Evolutionary conservation across 2,113 vertebrate species (phyloP).

Genomic region (Sander vitreus): DNA sequence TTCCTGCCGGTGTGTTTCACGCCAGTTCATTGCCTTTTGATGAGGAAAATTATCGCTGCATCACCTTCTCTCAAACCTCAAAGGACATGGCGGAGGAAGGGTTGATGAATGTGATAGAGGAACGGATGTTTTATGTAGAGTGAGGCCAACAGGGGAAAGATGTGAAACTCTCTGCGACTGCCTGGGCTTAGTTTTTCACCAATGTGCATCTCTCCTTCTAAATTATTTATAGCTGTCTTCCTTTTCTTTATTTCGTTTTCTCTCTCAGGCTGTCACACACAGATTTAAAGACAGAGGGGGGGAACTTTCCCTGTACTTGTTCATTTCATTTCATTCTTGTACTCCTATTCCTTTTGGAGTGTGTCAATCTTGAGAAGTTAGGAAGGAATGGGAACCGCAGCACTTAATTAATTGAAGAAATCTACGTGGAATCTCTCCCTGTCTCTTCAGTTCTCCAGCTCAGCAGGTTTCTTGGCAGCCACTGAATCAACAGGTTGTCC

Average conservation of each 20-base stretch:
- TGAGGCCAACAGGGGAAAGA: constrained; percentile 41
- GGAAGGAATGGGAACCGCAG: not conserved
- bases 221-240: constrained; percentile 33
- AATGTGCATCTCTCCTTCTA: constrained; percentile 12
- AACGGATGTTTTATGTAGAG: constrained; percentile 3
- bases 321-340: not conserved
- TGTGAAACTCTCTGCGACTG: not conserved
- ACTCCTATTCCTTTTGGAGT: not conserved
- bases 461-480: constrained; percentile 36
- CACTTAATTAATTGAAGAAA: constrained; percentile 40
- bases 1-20: constrained; percentile 5
- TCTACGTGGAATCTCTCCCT: constrained; percentile 18
- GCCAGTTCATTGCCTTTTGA: constrained; percentile 20
- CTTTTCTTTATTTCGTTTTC: not conserved
- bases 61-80: not conserved
- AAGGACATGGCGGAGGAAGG: constrained; percentile 19
- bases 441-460: constrained; percentile 16
- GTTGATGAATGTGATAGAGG: constrained; percentile 9
- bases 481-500: constrained; percentile 40
- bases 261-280: not conserved
- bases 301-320: constrained; percentile 5
- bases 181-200: not conserved
- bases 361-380: constrained; percentile 20
- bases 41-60: constrained; percentile 11
- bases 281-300: not conserved